Percentiles rank a stretch among this genome's conserved stretches.
Conservation (phyloP, 2,888 invertebrate genomes). For the Clistopyga incitator region DNA sequence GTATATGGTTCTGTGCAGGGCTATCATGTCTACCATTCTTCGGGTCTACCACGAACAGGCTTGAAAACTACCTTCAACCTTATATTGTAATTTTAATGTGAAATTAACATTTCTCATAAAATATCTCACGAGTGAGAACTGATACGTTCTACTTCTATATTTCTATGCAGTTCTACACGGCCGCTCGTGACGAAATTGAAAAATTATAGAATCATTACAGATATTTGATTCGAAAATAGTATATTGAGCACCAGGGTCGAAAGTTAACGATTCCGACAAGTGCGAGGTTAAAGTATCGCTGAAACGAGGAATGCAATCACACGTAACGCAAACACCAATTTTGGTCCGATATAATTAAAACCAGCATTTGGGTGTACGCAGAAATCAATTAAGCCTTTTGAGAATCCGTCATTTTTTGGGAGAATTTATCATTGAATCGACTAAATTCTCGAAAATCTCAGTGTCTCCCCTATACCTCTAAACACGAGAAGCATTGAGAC, state of each 20-base stretch:
- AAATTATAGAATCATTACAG: neutral
- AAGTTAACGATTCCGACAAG: too few relatives aligned
- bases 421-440: neutral
- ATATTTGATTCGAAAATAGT: neutral
- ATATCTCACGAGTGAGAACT: conserved; percentile 44
- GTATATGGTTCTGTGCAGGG: conserved; percentile 13
- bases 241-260: too few relatives aligned
- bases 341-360: too few relatives aligned
- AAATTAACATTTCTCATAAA: conserved; percentile 70
- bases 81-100: conserved; percentile 68
- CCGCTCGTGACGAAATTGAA: neutral
- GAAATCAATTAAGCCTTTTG: neutral
- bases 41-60: conserved; percentile 44
- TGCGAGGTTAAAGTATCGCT: too few relatives aligned
- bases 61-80: conserved; percentile 43
- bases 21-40: conserved; percentile 18
- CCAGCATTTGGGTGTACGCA: neutral
- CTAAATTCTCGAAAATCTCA: neutral
- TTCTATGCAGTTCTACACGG: neutral
- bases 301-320: too few relatives aligned
- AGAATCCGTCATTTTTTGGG: neutral
- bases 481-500: neutral
- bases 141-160: neutral
- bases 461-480: neutral
- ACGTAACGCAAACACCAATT: too few relatives aligned